Base-by-base conservation (phyloP, 2,113 vertebrate genomes). In the Psilopogon haemacephalus region DNA sequence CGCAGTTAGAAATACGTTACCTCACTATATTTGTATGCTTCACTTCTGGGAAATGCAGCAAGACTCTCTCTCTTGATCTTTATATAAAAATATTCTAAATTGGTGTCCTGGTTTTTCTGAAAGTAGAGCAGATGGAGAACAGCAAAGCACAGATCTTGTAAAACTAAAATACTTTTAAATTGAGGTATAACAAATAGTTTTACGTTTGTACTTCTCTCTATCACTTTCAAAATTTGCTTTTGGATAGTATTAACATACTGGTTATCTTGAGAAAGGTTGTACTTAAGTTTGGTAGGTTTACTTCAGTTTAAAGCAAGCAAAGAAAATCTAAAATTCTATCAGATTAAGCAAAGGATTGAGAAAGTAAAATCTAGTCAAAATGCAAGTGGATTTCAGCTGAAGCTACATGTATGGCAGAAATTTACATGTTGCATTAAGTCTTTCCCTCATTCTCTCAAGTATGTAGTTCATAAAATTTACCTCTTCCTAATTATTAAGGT, bases 1-100 rank as follows among this genome's bases (percentile, higher is more conserved):
- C 68, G 58, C 13, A 37, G 24, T 90, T 18, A 69, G 50, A 92
- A 78, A 50, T 60, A 24, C 13, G 1, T 88, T 94, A 32, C 50
- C 15, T 93, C 30, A 27, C 84, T 91, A 1, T 94, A 79, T 86
- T 88, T 93, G 52, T 84, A 8, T 67, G 54, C 40, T 82, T 84
- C 71, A 13, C 84, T 94, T 81, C 84, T 92, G 90, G 80, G 90
- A 93, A 94, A 92, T 90, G 26, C 44, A 70, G 58, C 50, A 90
- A 89, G 77, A 89, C 10, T 87, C 27, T 73, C 52, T 86, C 5
- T 7, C 78, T 82, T 63, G 44, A 90, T 90, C 72, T 72, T 84
- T 92, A 79, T 67, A 79, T 70, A 87, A 77, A 92, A 83, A 72
- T 84, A 88, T 15, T 93, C 60, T 80, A 63, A 87, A 88, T 73